Percentiles rank a stretch among this genome's conserved stretches.
Evolutionary conservation across 2,113 vertebrate species (phyloP).

Genomic region (Sterrhoptilus dennistouni): DNA sequence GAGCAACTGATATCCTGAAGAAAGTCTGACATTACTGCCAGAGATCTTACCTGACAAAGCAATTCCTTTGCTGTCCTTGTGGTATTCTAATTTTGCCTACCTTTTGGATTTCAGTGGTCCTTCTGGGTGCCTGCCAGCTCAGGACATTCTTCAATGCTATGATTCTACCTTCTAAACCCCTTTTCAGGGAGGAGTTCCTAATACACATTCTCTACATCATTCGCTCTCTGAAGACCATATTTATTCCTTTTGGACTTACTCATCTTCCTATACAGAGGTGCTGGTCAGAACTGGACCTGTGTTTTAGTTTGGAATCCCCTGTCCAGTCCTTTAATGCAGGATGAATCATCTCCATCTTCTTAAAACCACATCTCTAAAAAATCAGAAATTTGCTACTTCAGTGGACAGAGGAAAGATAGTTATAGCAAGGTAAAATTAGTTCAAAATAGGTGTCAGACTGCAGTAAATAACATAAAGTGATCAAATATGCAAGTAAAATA

Average conservation of each 20-base stretch:
- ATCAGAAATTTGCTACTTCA: neutral
- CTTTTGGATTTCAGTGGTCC: neutral
- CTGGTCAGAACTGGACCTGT: neutral
- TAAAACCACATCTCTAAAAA: neutral
- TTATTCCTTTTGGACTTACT: neutral
- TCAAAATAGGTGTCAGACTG: neutral
- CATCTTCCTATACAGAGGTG: accelerated
- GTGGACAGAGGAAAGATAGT: neutral
- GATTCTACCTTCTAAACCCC: neutral
- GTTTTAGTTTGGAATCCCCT: neutral
- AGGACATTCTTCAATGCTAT: neutral
- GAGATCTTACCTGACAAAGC: neutral
- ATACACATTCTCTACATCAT: neutral
- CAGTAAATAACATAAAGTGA: neutral
- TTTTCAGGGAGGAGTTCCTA: neutral
- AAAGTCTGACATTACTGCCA: neutral
- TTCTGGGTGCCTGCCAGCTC: neutral
- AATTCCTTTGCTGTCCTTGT: neutral
- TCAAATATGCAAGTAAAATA: neutral
- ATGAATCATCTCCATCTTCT: neutral
- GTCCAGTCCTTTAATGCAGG: accelerated
- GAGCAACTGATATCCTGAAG: neutral
- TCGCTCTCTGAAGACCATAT: neutral
- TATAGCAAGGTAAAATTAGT: neutral
- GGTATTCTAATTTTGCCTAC: neutral